Evolutionary conservation across 1,140 invertebrate species (phyloP).

Genomic region (Drosophila prosaltans): DNA sequence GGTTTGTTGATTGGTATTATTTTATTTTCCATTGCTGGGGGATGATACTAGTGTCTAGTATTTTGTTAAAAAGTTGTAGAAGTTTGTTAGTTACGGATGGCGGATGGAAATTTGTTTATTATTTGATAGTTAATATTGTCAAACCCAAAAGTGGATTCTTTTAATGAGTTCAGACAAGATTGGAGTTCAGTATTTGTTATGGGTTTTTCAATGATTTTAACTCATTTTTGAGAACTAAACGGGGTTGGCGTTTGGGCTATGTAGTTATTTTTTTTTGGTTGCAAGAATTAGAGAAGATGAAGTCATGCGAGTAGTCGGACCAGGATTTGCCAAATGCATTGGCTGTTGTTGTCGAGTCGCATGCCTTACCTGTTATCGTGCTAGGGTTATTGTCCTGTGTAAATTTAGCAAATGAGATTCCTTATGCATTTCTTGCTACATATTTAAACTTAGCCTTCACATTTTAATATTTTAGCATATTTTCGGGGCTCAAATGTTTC

Average conservation of each 20-base stretch:
- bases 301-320: slow-evolving; percentile 15
- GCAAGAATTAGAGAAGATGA: slow-evolving; percentile 1
- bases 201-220: slow-evolving; percentile 3
- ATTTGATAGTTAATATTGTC: too few species aligned
- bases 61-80: neutral
- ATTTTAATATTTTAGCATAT: slow-evolving; percentile 15
- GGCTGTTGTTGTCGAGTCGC: slow-evolving; percentile 4
- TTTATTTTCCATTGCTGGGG: slow-evolving; percentile 25
- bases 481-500: neutral
- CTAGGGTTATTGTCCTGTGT: slow-evolving; percentile 14
- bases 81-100: slow-evolving; percentile 1
- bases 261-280: neutral
- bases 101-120: slow-evolving; percentile 6
- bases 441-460: slow-evolving; percentile 12
- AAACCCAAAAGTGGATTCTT: neutral
- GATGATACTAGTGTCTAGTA: slow-evolving; percentile 10
- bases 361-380: neutral
- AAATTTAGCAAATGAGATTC: neutral
- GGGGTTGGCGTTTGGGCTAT: neutral
- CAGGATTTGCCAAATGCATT: slow-evolving; percentile 13
- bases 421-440: slow-evolving; percentile 4
- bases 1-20: slow-evolving; percentile 5
- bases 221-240: neutral
- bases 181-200: neutral
- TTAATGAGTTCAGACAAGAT: neutral